Conservation (phyloP, 2,113 vertebrate genomes). For the Perccottus glenii region DNA sequence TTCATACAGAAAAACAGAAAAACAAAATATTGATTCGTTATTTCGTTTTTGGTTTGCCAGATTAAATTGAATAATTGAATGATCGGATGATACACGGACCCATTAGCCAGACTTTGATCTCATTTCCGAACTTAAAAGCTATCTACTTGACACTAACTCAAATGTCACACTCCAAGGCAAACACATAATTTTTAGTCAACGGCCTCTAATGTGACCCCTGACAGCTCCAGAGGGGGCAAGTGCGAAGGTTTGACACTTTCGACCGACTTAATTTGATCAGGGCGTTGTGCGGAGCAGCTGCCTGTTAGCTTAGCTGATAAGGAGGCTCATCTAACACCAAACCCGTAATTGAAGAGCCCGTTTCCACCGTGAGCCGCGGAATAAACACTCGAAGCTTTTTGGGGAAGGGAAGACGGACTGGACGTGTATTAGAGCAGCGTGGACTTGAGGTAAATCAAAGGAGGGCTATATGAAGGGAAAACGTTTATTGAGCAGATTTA, state of each 20-base stretch:
- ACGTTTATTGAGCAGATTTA: constrained; percentile 6
- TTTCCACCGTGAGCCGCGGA: not conserved
- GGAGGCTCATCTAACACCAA: not conserved
- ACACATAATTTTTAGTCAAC: not conserved
- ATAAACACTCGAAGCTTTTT: not conserved
- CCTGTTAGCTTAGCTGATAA: constrained; percentile 1
- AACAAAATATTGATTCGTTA: too few relatives aligned
- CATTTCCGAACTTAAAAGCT: constrained; percentile 1
- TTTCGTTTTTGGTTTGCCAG: too few relatives aligned
- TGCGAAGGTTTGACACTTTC: constrained; percentile 1
- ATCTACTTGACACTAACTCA: not conserved
- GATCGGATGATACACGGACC: too few relatives aligned
- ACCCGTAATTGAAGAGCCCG: not conserved
- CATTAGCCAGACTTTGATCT: not conserved
- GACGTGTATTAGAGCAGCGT: not conserved
- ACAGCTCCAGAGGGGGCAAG: not conserved
- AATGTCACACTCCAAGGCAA: constrained; percentile 1
- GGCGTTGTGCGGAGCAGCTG: not conserved
- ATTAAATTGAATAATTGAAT: too few relatives aligned
- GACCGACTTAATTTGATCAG: constrained; percentile 4
- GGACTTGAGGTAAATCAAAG: not conserved
- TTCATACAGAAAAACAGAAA: too few relatives aligned
- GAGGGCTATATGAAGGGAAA: not conserved
- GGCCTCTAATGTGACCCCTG: constrained; percentile 1
- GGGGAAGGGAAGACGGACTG: not conserved